phyloP scores from a whole-genome alignment of 2,888 invertebrate species.

The Eudasyphora cyanicolor region DNA sequence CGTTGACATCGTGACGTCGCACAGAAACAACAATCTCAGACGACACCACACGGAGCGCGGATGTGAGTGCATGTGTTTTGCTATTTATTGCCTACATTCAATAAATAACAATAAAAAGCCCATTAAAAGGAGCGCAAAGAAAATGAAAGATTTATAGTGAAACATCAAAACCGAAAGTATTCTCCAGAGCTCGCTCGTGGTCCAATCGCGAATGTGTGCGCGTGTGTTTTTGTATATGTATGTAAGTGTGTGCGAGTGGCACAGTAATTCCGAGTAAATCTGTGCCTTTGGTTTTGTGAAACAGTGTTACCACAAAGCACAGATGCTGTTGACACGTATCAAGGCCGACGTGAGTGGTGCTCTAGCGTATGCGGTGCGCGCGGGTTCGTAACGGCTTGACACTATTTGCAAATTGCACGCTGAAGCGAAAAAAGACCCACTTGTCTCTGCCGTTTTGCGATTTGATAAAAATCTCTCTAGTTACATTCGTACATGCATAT shows the following conservation, averaged over 20 bases:
- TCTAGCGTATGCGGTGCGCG: conserved; percentile 59
- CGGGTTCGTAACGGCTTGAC: conserved; percentile 64
- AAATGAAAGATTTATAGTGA: conserved; percentile 15
- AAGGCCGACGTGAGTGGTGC: conserved; percentile 71
- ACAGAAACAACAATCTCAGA: conserved; percentile 13
- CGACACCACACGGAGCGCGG: conserved; percentile 25
- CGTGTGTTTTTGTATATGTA: neutral
- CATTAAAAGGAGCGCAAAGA: conserved; percentile 6
- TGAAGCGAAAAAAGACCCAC: conserved; percentile 60
- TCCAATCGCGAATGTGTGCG: neutral
- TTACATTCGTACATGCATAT: neutral
- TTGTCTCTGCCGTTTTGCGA: conserved; percentile 12
- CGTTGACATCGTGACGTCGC: conserved; percentile 70
- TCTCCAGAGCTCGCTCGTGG: neutral
- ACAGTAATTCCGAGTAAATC: conserved; percentile 40
- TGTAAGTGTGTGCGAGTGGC: neutral
- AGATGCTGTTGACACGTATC: conserved; percentile 74
- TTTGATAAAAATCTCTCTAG: conserved; percentile 7
- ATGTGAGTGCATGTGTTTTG: neutral
- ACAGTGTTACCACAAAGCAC: conserved; percentile 55
- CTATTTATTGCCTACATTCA: conserved; percentile 36
- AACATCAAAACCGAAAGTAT: neutral
- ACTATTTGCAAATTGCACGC: conserved; percentile 68
- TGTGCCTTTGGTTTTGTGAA: conserved; percentile 53
- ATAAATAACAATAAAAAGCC: conserved; percentile 35